Conservation (phyloP, 1,140 invertebrate species). For the Magallana ariakensis region DNA sequence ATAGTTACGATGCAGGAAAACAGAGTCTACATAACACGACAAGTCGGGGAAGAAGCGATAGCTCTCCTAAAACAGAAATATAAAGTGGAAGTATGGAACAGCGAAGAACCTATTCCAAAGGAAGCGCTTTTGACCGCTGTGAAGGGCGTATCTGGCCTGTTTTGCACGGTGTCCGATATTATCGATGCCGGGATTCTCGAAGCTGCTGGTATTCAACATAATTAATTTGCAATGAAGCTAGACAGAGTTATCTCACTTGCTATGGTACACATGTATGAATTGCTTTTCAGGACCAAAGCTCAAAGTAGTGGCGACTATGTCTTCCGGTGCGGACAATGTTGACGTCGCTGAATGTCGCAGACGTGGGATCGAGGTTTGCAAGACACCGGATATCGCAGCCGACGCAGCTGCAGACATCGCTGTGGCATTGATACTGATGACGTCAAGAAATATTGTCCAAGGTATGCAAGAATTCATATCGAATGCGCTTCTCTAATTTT, state of each 20-base stretch:
- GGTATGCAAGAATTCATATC: slow-evolving; percentile 79
- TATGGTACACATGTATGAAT: background rate
- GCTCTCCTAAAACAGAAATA: slow-evolving; percentile 62
- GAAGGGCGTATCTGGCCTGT: slow-evolving; percentile 87
- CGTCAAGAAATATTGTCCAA: slow-evolving; percentile 90
- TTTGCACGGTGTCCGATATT: slow-evolving; percentile 90
- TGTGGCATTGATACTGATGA: slow-evolving; percentile 88
- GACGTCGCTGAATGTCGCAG: slow-evolving; percentile 80
- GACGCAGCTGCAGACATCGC: slow-evolving; percentile 95
- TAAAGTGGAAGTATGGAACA: slow-evolving; percentile 70
- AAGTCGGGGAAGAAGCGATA: slow-evolving; percentile 64
- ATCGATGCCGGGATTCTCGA: slow-evolving; percentile 90
- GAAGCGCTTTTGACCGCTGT: slow-evolving; percentile 86
- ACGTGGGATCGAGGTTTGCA: slow-evolving; percentile 83
- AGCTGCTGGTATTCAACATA: slow-evolving; percentile 79
- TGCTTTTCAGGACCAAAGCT: slow-evolving; percentile 84
- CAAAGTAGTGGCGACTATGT: slow-evolving; percentile 93
- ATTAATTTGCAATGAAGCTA: background rate
- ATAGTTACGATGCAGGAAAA: slow-evolving; percentile 43
- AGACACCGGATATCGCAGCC: slow-evolving; percentile 94
- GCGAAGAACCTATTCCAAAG: slow-evolving; percentile 83
- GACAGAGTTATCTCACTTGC: background rate
- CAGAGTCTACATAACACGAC: slow-evolving; percentile 72
- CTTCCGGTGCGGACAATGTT: slow-evolving; percentile 87
- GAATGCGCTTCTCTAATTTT: background rate